These are phyloP conservation scores for Enteromius paludinosus DNA, from an alignment of 2,797 vertebrate genomes.

Conservation along the genomic window DNA sequence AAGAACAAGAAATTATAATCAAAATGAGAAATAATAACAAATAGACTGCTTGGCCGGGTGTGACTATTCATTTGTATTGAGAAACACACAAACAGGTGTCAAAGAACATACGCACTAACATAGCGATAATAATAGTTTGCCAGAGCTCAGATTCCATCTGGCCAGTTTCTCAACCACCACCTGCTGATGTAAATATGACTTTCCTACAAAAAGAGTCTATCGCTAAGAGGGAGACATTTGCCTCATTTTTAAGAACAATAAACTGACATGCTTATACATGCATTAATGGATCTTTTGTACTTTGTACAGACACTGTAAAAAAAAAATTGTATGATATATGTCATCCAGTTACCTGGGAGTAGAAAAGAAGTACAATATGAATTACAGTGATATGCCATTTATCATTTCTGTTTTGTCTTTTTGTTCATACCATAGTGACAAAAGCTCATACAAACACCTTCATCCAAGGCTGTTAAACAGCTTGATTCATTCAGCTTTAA, in stretches of 20 bases:
- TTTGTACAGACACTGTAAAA: conserved; percentile 59
- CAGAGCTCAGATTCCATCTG: conserved; percentile 47
- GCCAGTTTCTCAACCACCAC: conserved; percentile 31
- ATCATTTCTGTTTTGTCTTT: conserved; percentile 8
- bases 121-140: conserved; percentile 42
- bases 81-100: conserved; percentile 26
- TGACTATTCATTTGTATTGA: conserved; percentile 27
- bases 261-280: conserved; percentile 10
- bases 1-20: conserved; percentile 19
- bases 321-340: background rate
- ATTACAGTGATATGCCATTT: background rate
- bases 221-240: background rate
- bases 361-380: background rate
- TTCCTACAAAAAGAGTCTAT: conserved; percentile 13
- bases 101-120: conserved; percentile 27
- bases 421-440: background rate
- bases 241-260: conserved; percentile 29
- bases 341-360: background rate
- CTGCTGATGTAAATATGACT: conserved; percentile 18
- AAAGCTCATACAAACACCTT: background rate
- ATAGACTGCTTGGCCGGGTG: conserved; percentile 4
- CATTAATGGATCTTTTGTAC: conserved; percentile 28
- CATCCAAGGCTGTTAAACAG: background rate
- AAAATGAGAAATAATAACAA: conserved; percentile 26
- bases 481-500: conserved; percentile 8